Base-by-base conservation (phyloP, 2,888 invertebrate genomes). In the Drosophila differens region DNA sequence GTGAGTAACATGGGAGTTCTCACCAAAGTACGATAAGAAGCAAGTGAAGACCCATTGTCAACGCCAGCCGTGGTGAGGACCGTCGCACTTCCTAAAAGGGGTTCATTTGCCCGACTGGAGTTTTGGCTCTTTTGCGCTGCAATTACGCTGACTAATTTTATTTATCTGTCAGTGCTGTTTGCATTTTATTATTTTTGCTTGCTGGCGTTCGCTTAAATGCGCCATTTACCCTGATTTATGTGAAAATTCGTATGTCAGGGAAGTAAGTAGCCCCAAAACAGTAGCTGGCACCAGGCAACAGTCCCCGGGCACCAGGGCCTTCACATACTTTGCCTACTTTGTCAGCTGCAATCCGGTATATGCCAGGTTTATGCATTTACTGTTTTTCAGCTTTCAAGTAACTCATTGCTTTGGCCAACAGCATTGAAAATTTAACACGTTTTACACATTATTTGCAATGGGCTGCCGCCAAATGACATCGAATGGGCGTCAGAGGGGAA, bases 121-220 rank as follows among this genome's bases (percentile, higher is more conserved):
- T 55, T 65, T 30, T 33, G 22, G 16, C 33, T 33, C 57, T 30
- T 30, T 30, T 39, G 25, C 53, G 54, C 57, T 82, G 79, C 84
- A 86, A 86, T 87, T 84, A 84, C 88, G 70, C 59, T 74, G 70
- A 77, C 87, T 85, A 85, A 88, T 85, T 85, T 88, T 83, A 85
- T 88, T 88, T 83, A 80, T 88, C 74, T 86, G 79, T 53, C 60
- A 69, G 62, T 77, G 55, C 59, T 65, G 71, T 71, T 44, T 58
- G 65, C 71, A 77, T 76, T 75, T 73, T 70, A 71, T 79, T 79
- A 72, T 64, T 65, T 53, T 41, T 53, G 51, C 41, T 60, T 53
- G 53, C 53, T 52, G 76, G 69, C 73, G 71, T 64, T 79, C 84
- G 76, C 64, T 86, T 89, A 86, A 86, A 79, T 86, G 84, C 84